Conservation (phyloP, 2,113 vertebrate genomes). For the Crotophaga sulcirostris region DNA sequence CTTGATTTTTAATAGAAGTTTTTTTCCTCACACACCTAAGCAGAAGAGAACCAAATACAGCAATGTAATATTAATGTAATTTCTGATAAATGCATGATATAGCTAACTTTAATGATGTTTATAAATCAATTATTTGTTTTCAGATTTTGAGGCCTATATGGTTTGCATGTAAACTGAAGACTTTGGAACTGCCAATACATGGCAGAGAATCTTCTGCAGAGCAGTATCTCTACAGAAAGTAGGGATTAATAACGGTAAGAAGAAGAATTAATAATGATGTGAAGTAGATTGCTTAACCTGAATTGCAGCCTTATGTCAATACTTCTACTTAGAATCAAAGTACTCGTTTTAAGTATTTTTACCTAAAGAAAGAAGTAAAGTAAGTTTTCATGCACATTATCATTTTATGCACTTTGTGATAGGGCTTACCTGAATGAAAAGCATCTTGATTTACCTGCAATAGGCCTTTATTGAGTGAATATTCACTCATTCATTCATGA, state of each 20-base stretch:
- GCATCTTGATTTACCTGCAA: not conserved
- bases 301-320: not conserved
- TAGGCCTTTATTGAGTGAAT: not conserved
- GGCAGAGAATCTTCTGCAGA: not conserved
- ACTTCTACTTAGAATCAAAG: not conserved
- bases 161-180: not conserved
- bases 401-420: not conserved
- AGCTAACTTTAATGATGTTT: not conserved
- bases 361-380: not conserved
- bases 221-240: not conserved
- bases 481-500: not conserved
- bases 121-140: not conserved
- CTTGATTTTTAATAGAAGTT: not conserved
- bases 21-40: not conserved
- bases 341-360: not conserved
- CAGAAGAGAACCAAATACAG: not conserved
- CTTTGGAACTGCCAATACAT: not conserved
- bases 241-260: not conserved
- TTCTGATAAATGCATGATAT: not conserved
- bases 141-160: not conserved
- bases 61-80: not conserved
- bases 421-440: not conserved
- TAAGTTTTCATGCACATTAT: not conserved
- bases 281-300: not conserved
- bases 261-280: not conserved